Evolutionary conservation across 2,113 vertebrate species (phyloP).

Genomic region (Aphyosemion australe): DNA sequence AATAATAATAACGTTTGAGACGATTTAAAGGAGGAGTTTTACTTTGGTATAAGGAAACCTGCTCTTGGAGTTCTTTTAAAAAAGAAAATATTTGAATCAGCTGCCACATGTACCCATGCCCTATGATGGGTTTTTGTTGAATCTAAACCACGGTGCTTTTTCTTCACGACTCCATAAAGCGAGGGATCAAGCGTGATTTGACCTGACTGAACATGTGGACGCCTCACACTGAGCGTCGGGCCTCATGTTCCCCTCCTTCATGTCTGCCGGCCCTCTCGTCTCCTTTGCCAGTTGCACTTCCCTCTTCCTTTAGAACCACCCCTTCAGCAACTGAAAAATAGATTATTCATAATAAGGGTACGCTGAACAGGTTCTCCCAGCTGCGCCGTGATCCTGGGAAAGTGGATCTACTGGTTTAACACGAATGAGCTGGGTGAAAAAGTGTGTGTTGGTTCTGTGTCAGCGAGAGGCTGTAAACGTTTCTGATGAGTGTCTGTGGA

Average conservation of each 20-base stretch:
- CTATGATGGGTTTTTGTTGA: neutral
- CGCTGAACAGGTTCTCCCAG: conserved; percentile 58
- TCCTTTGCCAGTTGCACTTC: conserved; percentile 55
- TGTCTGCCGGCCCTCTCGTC: conserved; percentile 18
- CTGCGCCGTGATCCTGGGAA: conserved; percentile 23
- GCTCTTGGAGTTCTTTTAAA: conserved; percentile 4
- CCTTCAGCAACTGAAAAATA: conserved; percentile 42
- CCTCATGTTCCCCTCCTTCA: conserved; percentile 13
- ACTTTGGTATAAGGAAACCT: neutral
- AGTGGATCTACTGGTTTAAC: conserved; percentile 72
- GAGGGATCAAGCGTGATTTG: conserved; percentile 2
- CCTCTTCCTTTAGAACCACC: conserved; percentile 35
- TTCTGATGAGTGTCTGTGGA: conserved; percentile 9
- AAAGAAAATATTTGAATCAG: neutral
- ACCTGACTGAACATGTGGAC: conserved; percentile 16
- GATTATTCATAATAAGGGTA: conserved; percentile 45
- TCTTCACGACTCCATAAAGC: neutral
- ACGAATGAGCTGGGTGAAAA: conserved; percentile 19
- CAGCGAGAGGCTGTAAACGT: neutral
- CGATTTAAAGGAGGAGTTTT: conserved; percentile 6
- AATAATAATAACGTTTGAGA: neutral
- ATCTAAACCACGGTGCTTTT: conserved; percentile 31
- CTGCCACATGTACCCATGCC: neutral
- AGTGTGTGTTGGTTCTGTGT: conserved; percentile 22
- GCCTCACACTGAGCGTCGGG: neutral